A percentile compares a stretch with the other conserved stretches of the same genome.
These are phyloP conservation scores for Oplegnathus fasciatus DNA, from an alignment of 2,113 vertebrate genomes.

Conservation along the genomic window DNA sequence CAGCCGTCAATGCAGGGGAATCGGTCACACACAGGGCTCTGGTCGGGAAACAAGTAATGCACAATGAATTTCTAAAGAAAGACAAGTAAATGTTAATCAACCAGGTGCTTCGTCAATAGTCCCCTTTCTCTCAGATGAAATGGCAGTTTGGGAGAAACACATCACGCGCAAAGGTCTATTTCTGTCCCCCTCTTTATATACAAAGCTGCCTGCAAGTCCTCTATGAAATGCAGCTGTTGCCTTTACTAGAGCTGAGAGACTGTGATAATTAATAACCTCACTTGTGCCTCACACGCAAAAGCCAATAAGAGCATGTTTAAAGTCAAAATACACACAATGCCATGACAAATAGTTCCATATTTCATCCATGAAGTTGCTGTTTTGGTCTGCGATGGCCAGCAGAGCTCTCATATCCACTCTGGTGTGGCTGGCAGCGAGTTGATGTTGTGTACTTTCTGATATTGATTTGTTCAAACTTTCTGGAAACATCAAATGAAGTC, in stretches of 20 bases:
- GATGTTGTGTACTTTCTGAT: constrained; percentile 43
- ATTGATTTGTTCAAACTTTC: constrained; percentile 67
- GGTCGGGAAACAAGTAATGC: background rate
- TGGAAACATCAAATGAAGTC: constrained; percentile 62
- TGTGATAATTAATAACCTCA: constrained; percentile 78
- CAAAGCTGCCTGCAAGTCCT: constrained; percentile 57
- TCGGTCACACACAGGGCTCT: too few species aligned
- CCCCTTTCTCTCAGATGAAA: constrained; percentile 24
- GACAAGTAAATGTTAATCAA: background rate
- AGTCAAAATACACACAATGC: constrained; percentile 72
- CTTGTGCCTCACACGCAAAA: constrained; percentile 68
- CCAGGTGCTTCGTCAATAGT: background rate
- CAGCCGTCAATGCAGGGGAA: too few species aligned
- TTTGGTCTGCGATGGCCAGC: constrained; percentile 31
- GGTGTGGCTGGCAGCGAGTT: constrained; percentile 34
- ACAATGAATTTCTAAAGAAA: background rate
- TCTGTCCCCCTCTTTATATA: constrained; percentile 57
- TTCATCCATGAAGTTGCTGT: constrained; percentile 60
- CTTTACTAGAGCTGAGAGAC: constrained; percentile 68
- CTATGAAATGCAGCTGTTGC: constrained; percentile 76
- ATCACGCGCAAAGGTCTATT: constrained; percentile 51
- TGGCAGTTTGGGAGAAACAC: constrained; percentile 35
- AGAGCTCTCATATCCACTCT: constrained; percentile 28
- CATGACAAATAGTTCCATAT: constrained; percentile 69
- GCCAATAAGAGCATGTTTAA: constrained; percentile 65